A percentile compares a stretch with the other conserved stretches of the same genome.
These are phyloP conservation scores for Chloropsis hardwickii DNA, from an alignment of 2,113 vertebrate species.

Conservation along the genomic window DNA sequence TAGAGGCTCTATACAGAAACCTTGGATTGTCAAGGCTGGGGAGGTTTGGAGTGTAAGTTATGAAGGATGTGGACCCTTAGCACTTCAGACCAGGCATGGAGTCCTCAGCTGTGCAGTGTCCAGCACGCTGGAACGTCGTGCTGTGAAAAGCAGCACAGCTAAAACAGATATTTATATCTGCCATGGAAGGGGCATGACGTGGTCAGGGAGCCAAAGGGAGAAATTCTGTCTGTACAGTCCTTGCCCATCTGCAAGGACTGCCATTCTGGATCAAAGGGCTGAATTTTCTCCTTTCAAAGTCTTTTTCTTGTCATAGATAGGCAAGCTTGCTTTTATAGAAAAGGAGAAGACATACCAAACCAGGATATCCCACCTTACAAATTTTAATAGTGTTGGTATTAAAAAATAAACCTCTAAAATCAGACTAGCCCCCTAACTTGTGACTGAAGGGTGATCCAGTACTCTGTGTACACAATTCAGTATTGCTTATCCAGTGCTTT, in stretches of 20 bases:
- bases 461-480: neutral
- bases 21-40: neutral
- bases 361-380: neutral
- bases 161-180: neutral
- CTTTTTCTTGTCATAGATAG: neutral
- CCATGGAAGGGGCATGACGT: fast-evolving
- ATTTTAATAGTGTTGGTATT: neutral
- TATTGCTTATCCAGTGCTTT: neutral
- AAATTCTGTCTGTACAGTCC: neutral
- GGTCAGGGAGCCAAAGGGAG: neutral
- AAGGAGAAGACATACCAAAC: neutral
- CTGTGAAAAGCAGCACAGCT: neutral
- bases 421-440: neutral
- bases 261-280: neutral
- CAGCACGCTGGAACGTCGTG: neutral
- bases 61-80: neutral
- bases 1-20: neutral
- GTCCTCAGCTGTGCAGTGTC: neutral
- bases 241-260: neutral
- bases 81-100: neutral
- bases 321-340: neutral
- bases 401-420: neutral
- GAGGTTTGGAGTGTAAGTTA: neutral
- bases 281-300: neutral
- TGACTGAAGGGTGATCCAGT: neutral